A percentile compares a stretch with the other conserved stretches of the same genome.
Conservation (phyloP, 2,888 invertebrate species). For the Aphodius granarius region DNA sequence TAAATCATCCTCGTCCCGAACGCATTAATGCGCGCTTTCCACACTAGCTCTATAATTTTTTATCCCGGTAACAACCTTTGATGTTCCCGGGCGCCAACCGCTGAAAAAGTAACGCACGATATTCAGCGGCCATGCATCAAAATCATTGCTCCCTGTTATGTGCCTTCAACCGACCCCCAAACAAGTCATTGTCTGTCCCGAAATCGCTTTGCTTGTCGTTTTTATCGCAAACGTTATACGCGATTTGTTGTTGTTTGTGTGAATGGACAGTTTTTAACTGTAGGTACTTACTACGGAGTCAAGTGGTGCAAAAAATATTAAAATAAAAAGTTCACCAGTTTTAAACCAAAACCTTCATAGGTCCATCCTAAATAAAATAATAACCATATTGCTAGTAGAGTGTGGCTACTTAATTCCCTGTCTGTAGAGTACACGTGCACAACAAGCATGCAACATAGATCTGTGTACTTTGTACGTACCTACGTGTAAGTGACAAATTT, state of each 20-base stretch:
- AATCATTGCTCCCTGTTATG: neutral
- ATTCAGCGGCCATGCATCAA: conserved; percentile 1
- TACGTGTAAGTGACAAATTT: conserved; percentile 47
- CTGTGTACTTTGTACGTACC: conserved; percentile 4
- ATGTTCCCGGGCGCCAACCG: conserved; percentile 34
- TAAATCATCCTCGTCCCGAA: conserved; percentile 46
- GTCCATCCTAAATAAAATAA: neutral
- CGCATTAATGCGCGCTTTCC: conserved; percentile 40
- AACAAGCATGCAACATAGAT: neutral
- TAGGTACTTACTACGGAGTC: too few relatives aligned
- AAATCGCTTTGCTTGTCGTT: neutral
- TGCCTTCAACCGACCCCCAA: neutral
- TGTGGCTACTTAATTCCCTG: neutral
- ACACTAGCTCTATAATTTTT: conserved; percentile 32
- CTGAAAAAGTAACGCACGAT: neutral
- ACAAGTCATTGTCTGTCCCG: neutral
- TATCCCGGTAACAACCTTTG: conserved; percentile 24
- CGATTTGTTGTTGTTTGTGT: neutral
- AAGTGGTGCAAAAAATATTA: too few relatives aligned
- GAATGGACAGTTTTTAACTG: too few relatives aligned
- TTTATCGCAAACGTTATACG: neutral
- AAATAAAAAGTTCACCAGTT: too few relatives aligned
- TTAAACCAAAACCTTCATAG: too few relatives aligned
- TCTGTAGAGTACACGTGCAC: neutral
- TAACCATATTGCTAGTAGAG: neutral